These are phyloP conservation scores for Climacteris rufus DNA, from an alignment of 2,113 vertebrate genomes.

Conservation along the genomic window DNA sequence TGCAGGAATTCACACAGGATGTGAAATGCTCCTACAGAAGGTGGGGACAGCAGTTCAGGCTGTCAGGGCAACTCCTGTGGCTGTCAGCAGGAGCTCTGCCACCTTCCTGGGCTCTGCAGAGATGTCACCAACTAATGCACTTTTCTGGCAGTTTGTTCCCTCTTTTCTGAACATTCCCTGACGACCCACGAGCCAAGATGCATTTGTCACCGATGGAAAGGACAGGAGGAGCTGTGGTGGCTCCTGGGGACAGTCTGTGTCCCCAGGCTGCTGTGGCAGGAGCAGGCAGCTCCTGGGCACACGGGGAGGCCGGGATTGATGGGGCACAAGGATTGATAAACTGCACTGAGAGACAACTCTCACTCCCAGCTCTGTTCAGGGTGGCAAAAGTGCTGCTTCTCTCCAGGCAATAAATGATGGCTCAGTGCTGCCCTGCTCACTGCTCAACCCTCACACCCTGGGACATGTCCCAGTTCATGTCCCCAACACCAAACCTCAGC, in stretches of 20 bases:
- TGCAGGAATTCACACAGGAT: neutral
- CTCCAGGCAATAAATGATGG: too few species aligned
- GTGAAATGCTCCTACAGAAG: neutral
- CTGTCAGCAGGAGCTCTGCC: neutral
- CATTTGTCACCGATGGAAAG: neutral
- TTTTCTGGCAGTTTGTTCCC: neutral
- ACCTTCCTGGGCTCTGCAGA: neutral
- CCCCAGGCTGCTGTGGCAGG: too few species aligned
- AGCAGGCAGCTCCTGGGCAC: too few species aligned
- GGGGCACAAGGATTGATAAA: too few species aligned
- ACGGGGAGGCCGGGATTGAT: too few species aligned
- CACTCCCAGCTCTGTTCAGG: too few species aligned
- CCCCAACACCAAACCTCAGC: conserved; percentile 29
- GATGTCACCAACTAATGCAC: neutral
- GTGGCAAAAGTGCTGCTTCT: too few species aligned
- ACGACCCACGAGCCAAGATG: fast-evolving
- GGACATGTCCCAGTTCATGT: conserved; percentile 40
- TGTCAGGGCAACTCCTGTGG: neutral
- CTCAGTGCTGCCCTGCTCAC: too few species aligned
- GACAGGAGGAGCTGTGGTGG: neutral
- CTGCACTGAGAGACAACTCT: too few species aligned
- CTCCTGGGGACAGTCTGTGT: neutral
- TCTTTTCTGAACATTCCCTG: neutral
- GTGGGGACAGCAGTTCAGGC: neutral
- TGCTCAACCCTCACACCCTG: neutral